phyloP scores from a whole-genome alignment of 2,797 vertebrate genomes.

The Danio choprae region DNA sequence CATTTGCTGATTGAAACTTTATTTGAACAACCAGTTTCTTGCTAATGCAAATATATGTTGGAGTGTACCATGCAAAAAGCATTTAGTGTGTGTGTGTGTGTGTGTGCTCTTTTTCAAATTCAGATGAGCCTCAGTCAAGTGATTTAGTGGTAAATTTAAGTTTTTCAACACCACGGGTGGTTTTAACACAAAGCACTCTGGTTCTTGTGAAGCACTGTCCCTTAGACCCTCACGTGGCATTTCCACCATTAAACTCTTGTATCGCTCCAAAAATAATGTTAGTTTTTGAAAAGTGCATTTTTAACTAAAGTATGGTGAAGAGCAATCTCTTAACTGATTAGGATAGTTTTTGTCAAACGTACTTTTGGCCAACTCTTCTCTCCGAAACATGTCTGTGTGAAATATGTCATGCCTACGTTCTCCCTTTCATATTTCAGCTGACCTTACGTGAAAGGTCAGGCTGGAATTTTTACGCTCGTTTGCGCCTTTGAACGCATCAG shows the following conservation, averaged over 20 bases:
- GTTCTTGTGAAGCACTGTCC: slow-evolving; percentile 51
- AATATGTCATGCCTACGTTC: slow-evolving; percentile 38
- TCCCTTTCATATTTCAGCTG: slow-evolving; percentile 42
- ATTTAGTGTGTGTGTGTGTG: slow-evolving; percentile 43
- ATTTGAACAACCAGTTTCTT: slow-evolving; percentile 16
- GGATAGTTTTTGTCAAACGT: slow-evolving; percentile 24
- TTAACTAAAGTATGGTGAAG: slow-evolving; percentile 80
- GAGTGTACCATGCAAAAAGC: slow-evolving; percentile 40
- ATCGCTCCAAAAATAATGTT: slow-evolving; percentile 54
- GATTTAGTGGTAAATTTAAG: slow-evolving; percentile 77
- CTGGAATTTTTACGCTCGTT: slow-evolving; percentile 52
- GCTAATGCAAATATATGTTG: slow-evolving; percentile 38
- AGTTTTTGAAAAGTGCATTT: slow-evolving; percentile 71
- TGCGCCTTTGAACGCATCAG: slow-evolving; percentile 44
- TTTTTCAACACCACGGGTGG: slow-evolving; percentile 75
- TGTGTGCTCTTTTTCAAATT: slow-evolving; percentile 63
- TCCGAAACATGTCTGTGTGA: slow-evolving; percentile 27
- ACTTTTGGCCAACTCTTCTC: slow-evolving; percentile 36
- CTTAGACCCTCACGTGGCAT: slow-evolving; percentile 52
- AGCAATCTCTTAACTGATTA: slow-evolving; percentile 66
- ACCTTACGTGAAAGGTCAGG: slow-evolving; percentile 55
- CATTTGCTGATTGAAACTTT: slow-evolving; percentile 15
- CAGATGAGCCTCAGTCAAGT: slow-evolving; percentile 73
- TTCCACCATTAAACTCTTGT: slow-evolving; percentile 61
- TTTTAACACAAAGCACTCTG: slow-evolving; percentile 53